Evolutionary conservation across 2,113 vertebrate species (phyloP), one percentile per base, ranked within the genome.

Genomic region (Eublepharis macularius): DNA sequence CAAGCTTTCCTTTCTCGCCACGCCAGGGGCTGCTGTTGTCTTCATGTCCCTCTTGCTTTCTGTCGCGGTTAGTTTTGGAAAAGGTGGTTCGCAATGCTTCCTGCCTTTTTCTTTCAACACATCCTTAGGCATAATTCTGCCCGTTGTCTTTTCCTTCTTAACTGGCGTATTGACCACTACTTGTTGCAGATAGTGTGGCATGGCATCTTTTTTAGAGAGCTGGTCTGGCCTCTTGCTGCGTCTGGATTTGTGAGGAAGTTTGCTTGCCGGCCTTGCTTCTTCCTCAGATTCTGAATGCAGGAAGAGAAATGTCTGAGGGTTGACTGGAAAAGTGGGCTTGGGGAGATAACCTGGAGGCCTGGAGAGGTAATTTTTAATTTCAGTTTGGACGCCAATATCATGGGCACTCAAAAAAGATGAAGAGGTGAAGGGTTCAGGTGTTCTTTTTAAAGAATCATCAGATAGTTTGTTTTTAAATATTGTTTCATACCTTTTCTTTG

Each of bases 21-120:
- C 70, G 36, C 88, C 81, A 6, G 85, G 65, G 85, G 93, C 90
- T 47, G 86, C 47, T 32, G 19, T 49, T 57, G 85, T 3, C 65
- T 92, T 92, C 66, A 80, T 90, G 51, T 73, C 88, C 76, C 84
- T 93, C 69, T 85, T 72, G 47, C 57, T 32, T 89, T 86, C 86
- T 34, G 84, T 24, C 78, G 21, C 1, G 77, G 88, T 65, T 43
- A 24, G 49, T 84, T 83, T 79, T 2, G 78, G 74, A 1, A 70
- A 26, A 32, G 82, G 75, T 76, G 60, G 76, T 47, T 91, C 85
- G n/a, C 76, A 68, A 24, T 82, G 26, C 8, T 17, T 69, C 63
- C 36, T 36, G 32, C 21, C 69, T 65, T 83, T 94, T 89, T 90
- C 90, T 45, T 16, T 76, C 39, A 29, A 83, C 36, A 9, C 41